phyloP scores from a whole-genome alignment of 2,888 invertebrate species.

The Callosobruchus maculatus region DNA sequence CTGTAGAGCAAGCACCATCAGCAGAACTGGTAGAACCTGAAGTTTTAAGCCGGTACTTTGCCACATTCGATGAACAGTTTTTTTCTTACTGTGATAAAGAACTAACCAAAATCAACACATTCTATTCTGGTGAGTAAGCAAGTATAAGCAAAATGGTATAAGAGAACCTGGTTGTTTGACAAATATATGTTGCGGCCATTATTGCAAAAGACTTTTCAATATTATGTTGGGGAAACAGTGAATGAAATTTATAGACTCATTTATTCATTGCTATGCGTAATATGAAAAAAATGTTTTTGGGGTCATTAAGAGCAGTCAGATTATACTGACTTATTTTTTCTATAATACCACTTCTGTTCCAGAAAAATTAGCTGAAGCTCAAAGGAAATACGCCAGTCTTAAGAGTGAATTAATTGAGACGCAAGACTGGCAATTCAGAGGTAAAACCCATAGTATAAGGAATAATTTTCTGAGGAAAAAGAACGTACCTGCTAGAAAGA shows the following conservation, averaged over 20 bases:
- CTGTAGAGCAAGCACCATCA: constrained; percentile 87
- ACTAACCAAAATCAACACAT: constrained; percentile 93
- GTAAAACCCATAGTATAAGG: constrained; percentile 36
- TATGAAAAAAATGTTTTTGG: no score
- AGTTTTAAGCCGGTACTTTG: constrained; percentile 81
- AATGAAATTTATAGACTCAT: no score
- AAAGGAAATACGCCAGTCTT: constrained; percentile 86
- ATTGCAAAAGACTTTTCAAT: no score
- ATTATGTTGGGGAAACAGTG: no score
- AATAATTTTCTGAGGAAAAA: constrained; percentile 45
- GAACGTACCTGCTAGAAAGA: constrained; percentile 67
- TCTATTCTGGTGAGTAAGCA: constrained; percentile 73
- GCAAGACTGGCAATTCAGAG: constrained; percentile 40
- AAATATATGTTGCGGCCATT: no score
- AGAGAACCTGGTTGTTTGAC: no score
- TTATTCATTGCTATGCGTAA: no score
- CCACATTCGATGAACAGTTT: constrained; percentile 93
- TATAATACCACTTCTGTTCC: no score
- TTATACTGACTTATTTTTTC: no score
- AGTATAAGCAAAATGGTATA: no score
- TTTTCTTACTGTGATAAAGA: constrained; percentile 95
- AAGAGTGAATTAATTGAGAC: constrained; percentile 74
- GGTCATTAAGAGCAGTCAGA: no score
- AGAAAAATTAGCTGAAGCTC: constrained; percentile 58
- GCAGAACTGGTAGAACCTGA: constrained; percentile 87